Conservation (phyloP, 1,140 invertebrate species). For the Macrobrachium nipponense region DNA sequence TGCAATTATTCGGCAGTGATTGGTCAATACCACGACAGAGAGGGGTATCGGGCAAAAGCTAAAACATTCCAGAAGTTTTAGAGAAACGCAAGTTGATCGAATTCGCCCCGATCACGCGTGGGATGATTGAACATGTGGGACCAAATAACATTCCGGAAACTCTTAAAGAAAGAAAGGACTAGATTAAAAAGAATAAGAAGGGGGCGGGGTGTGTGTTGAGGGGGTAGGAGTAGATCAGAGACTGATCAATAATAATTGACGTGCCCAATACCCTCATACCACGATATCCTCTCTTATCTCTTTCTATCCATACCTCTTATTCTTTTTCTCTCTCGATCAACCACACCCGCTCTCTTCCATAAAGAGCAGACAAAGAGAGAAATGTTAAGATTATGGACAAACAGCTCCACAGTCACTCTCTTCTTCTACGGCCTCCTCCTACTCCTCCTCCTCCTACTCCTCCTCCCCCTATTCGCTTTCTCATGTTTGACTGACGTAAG, state of each 20-base stretch:
- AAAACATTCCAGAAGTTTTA: too few relatives aligned
- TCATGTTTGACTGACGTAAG: conserved; percentile 37
- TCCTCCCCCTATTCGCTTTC: background rate
- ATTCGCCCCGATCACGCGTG: too few relatives aligned
- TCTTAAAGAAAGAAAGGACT: background rate
- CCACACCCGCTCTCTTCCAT: background rate
- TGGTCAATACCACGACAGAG: too few relatives aligned
- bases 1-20: too few relatives aligned
- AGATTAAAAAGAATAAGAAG: conserved; percentile 5
- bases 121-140: too few relatives aligned
- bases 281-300: too few relatives aligned
- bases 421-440: too few relatives aligned
- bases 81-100: too few relatives aligned
- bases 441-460: too few relatives aligned
- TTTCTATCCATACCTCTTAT: too few relatives aligned
- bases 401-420: conserved; percentile 1
- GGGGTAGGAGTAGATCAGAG: background rate
- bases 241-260: conserved; percentile 21
- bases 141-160: background rate
- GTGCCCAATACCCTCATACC: background rate
- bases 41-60: too few relatives aligned
- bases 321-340: too few relatives aligned
- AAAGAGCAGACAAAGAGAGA: conserved; percentile 47
- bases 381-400: conserved; percentile 56
- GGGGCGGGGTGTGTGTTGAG: background rate